A percentile compares a stretch with the other conserved stretches of the same genome.
phyloP scores from a whole-genome alignment of 2,797 vertebrate genomes.

The Acropternis orthonyx region DNA sequence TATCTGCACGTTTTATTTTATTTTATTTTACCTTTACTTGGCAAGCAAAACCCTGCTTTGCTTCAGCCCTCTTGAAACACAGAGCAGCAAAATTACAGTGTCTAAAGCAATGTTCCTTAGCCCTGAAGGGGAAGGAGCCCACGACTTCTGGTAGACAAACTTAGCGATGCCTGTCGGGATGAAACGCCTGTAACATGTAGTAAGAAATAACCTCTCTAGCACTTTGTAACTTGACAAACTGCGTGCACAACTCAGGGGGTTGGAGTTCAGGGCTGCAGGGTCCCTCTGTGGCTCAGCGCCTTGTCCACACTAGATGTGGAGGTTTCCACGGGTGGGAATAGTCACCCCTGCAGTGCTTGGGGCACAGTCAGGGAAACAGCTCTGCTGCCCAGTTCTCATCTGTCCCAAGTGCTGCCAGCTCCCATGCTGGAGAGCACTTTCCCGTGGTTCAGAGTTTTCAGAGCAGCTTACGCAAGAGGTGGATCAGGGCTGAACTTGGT shows the following conservation, averaged over 20 bases:
- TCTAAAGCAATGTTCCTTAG: not conserved
- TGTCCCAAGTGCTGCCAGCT: not conserved
- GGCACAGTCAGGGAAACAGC: not conserved
- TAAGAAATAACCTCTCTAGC: not conserved
- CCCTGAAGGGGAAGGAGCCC: not conserved
- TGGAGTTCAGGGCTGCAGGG: fast-evolving
- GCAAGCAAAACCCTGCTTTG: not conserved
- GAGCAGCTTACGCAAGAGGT: not conserved
- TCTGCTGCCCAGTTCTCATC: not conserved
- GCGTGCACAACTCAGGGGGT: fast-evolving
- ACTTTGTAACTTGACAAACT: not conserved
- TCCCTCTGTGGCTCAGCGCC: not conserved
- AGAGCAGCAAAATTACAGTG: not conserved
- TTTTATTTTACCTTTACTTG: conserved; percentile 40
- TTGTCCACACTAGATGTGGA: fast-evolving
- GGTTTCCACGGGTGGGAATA: not conserved
- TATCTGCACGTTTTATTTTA: conserved; percentile 34
- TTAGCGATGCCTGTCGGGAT: not conserved
- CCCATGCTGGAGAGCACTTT: not conserved
- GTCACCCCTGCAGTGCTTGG: not conserved
- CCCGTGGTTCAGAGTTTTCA: not conserved
- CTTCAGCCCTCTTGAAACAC: not conserved
- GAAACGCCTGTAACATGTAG: fast-evolving
- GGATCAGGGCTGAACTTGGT: not conserved
- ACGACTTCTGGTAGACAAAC: not conserved